These are phyloP conservation scores for Caenorhabditis sp. DNA, from an alignment of 2,888 invertebrate species.

Conservation along the genomic window DNA sequence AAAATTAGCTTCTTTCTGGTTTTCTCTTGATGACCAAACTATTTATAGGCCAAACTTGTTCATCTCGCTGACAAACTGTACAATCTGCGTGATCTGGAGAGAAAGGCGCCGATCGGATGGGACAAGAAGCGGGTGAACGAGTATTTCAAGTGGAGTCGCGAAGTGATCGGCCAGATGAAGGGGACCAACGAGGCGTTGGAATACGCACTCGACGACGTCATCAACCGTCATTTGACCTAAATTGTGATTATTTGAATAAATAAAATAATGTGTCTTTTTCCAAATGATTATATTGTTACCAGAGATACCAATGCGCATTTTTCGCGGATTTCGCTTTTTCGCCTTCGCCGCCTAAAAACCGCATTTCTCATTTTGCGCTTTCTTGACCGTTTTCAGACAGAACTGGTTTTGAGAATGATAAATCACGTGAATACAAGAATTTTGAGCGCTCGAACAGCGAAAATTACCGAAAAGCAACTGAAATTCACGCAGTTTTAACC, in stretches of 20 bases:
- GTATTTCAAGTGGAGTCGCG: conserved; percentile 75
- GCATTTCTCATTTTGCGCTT: too few species aligned
- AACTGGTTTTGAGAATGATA: too few species aligned
- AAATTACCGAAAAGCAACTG: too few species aligned
- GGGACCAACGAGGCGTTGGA: conserved; percentile 76
- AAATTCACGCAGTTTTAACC: too few species aligned
- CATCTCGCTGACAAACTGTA: conserved; percentile 89
- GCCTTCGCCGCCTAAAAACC: too few species aligned
- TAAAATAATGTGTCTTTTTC: too few species aligned
- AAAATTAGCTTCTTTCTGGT: not conserved
- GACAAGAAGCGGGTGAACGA: conserved; percentile 69
- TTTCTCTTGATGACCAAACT: not conserved
- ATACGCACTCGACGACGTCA: conserved; percentile 71
- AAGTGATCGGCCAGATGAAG: conserved; percentile 65
- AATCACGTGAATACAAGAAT: too few species aligned
- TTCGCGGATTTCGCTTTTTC: too few species aligned
- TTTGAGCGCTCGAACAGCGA: too few species aligned
- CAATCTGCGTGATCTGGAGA: conserved; percentile 86
- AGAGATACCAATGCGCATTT: too few species aligned
- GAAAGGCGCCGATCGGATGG: conserved; percentile 79
- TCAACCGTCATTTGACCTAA: conserved; percentile 66
- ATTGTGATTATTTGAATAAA: not conserved
- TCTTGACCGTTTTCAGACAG: too few species aligned
- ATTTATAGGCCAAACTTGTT: conserved; percentile 85
- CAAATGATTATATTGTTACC: too few species aligned